Evolutionary conservation across 92 coral and sea anemone species (phyloP).

Genomic region (Epizoanthus stellaris): DNA sequence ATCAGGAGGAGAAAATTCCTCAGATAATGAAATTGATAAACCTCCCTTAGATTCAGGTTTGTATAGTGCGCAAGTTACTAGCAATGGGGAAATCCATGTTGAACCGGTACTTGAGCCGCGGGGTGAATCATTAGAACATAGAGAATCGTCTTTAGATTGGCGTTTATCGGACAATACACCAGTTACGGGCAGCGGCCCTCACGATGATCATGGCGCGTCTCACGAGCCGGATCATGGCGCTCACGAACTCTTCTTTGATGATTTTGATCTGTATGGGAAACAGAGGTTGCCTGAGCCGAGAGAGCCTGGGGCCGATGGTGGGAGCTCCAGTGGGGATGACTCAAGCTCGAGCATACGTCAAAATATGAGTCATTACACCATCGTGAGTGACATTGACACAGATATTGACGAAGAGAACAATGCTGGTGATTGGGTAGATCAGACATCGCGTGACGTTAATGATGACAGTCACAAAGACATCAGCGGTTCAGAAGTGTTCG

Average conservation of each 20-base stretch:
- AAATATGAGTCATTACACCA: conserved; percentile 41
- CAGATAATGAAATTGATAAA: conserved; percentile 22
- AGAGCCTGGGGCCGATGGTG: conserved; percentile 30
- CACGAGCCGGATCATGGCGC: too few relatives aligned
- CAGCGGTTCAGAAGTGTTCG: neutral
- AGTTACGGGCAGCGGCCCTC: conserved; percentile 17
- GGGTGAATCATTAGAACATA: neutral
- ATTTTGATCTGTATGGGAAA: conserved; percentile 72
- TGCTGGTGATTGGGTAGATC: conserved; percentile 13
- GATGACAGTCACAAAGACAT: neutral
- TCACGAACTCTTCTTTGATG: conserved; percentile 68
- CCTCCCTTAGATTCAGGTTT: conserved; percentile 48
- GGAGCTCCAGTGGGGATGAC: conserved; percentile 17
- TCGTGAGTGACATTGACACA: conserved; percentile 24
- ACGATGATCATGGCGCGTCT: conserved; percentile 20
- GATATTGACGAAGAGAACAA: conserved; percentile 5
- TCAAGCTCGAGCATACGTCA: conserved; percentile 32
- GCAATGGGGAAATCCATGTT: conserved; percentile 12
- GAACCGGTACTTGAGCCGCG: neutral
- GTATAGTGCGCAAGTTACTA: conserved; percentile 31
- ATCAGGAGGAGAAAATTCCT: conserved; percentile 14
- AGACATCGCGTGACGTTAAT: neutral
- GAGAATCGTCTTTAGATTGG: neutral
- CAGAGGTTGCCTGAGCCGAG: conserved; percentile 12
- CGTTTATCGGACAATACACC: neutral